Percentiles rank a stretch among this genome's conserved stretches.
Conservation (phyloP, 2,888 invertebrate genomes). For the Cantharis flavilabris region DNA sequence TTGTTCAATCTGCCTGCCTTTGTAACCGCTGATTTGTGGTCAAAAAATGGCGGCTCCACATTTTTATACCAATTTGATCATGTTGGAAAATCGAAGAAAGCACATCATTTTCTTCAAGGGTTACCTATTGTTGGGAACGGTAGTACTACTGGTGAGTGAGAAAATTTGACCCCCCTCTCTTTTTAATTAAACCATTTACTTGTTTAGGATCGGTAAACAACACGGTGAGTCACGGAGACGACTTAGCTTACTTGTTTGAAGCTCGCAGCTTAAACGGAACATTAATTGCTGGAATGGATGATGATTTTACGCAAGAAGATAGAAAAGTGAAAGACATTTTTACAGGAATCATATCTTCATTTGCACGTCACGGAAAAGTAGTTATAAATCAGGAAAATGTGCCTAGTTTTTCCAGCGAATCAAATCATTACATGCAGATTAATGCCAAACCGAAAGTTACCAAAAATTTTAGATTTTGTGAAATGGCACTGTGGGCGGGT, state of each 20-base stretch:
- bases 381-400: slow-evolving; percentile 50
- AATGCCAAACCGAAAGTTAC: slow-evolving; percentile 55
- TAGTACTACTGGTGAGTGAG: slow-evolving; percentile 35
- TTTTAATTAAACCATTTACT: neutral
- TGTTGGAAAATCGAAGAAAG: slow-evolving; percentile 64
- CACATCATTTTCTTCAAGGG: slow-evolving; percentile 68
- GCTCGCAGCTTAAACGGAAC: slow-evolving; percentile 65
- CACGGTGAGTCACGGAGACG: slow-evolving; percentile 72
- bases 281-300: slow-evolving; percentile 52
- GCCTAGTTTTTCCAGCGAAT: slow-evolving; percentile 52
- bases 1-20: slow-evolving; percentile 79
- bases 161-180: neutral
- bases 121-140: slow-evolving; percentile 64
- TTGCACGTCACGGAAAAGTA: slow-evolving; percentile 62
- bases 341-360: slow-evolving; percentile 69
- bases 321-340: slow-evolving; percentile 67
- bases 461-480: slow-evolving; percentile 64
- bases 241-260: slow-evolving; percentile 73
- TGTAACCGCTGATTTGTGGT: slow-evolving; percentile 72
- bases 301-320: slow-evolving; percentile 60
- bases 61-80: slow-evolving; percentile 80
- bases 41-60: slow-evolving; percentile 63
- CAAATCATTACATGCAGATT: slow-evolving; percentile 62
- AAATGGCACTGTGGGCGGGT: slow-evolving; percentile 72
- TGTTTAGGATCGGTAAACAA: slow-evolving; percentile 36